Evolutionary conservation across 2,888 invertebrate species (phyloP).

Genomic region (Chalcosyrphus nemorum): DNA sequence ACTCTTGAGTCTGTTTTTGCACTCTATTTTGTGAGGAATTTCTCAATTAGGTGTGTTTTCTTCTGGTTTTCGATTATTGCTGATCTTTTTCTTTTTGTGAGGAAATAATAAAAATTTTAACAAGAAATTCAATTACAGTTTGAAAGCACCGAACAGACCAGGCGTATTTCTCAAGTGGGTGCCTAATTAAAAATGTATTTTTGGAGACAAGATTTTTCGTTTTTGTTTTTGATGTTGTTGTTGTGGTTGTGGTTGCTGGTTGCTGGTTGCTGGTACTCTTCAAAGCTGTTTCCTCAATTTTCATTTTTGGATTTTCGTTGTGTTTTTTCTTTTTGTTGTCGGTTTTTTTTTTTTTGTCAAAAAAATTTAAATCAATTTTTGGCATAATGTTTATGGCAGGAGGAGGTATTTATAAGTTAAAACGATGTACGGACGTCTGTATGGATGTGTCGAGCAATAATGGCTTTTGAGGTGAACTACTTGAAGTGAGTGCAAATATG

Average conservation of each 20-base stretch:
- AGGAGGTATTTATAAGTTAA: conserved; percentile 29
- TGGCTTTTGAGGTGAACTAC: neutral
- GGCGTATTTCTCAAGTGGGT: conserved; percentile 63
- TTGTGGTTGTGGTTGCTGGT: conserved; percentile 9
- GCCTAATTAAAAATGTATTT: conserved; percentile 72
- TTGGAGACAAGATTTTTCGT: conserved; percentile 59
- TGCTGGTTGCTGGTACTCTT: conserved; percentile 3
- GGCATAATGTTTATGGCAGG: conserved; percentile 24
- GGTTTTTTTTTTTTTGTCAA: neutral
- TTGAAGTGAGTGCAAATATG: neutral
- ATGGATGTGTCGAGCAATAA: neutral
- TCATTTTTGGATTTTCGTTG: neutral
- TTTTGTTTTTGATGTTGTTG: conserved; percentile 24
- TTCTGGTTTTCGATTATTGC: neutral
- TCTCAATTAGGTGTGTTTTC: conserved; percentile 53
- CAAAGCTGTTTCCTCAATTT: conserved; percentile 55
- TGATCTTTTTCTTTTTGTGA: neutral
- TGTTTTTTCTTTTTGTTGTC: conserved; percentile 1
- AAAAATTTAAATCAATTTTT: conserved; percentile 40
- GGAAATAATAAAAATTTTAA: conserved; percentile 40
- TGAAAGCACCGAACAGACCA: conserved; percentile 30
- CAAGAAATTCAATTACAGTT: conserved; percentile 66
- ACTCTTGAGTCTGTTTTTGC: neutral
- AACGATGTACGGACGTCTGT: neutral
- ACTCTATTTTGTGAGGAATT: conserved; percentile 34